Base-by-base conservation (phyloP, 2,888 invertebrate species). In the Heteromyza rotundicornis region DNA sequence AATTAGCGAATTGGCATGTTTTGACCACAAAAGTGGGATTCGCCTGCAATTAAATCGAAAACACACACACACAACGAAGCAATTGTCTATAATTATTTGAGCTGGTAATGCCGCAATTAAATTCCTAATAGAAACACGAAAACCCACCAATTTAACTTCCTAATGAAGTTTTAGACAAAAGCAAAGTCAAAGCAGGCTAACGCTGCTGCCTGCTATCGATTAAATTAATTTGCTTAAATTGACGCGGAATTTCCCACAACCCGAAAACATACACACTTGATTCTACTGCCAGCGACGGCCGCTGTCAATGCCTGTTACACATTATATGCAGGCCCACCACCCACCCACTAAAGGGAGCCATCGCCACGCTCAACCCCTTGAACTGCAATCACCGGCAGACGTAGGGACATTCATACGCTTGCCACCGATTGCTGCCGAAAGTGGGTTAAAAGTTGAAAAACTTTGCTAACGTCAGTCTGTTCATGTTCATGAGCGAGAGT, bases 391-490 rank as follows among this genome's bases (percentile, higher is more conserved):
- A 32, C 32, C 5, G 32, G 12, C 32, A 32, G 7, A 32, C n/a
- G n/a, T n/a, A n/a, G n/a, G n/a, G n/a, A n/a, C 40, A 40, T 14
- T 40, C 3, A 3, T 12, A 40, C n/a, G 40, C 27, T 27, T 27
- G n/a, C 27, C 10, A 27, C 27, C 7, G 7, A 7, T 5, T 27
- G 27, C 27, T 27, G 27, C 5, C n/a, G 40, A 40, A 76, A 75
- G 75, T 76, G 70, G 72, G 72, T 74, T 72, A 74, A 72, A 71
- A 73, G 71, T 72, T 72, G 74, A 65, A 65, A 73, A 72, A 72
- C 66, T 70, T 68, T 72, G 60, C 17, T 60, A 23, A 27, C 27
- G 27, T 27, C 27, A 27, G 27, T 27, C 27, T 27, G 27, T 27
- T 5, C 27, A 5, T 27, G 10, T 27, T 10, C 27, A 27, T 27